phyloP scores from a whole-genome alignment of 2,113 vertebrate genomes.

The Heloderma charlesbogerti region DNA sequence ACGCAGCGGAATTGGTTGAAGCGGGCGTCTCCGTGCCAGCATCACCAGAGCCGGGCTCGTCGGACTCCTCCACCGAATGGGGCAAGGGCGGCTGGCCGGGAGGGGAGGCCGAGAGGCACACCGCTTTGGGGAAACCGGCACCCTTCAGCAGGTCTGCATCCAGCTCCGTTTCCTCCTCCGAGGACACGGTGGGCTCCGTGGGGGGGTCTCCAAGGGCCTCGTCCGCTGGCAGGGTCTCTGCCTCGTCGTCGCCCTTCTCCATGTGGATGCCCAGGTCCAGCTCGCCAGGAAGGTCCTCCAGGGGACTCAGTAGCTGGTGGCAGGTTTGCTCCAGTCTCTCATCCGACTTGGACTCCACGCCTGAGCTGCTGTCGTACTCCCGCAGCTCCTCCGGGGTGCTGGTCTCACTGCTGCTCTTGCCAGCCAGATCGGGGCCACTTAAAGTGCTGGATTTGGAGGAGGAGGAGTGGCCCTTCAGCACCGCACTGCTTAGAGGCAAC shows the following conservation, averaged over 20 bases:
- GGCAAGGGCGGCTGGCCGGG: constrained; percentile 15
- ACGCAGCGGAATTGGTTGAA: constrained; percentile 76
- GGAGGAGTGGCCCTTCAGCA: constrained; percentile 37
- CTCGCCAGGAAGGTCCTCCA: constrained; percentile 73
- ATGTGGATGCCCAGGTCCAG: constrained; percentile 85
- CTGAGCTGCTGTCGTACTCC: constrained; percentile 82
- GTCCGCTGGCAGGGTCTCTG: constrained; percentile 74
- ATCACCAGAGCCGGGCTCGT: constrained; percentile 47
- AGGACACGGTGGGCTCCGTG: constrained; percentile 71
- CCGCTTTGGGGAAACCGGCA: background rate
- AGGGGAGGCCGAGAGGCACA: constrained; percentile 5
- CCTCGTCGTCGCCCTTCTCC: constrained; percentile 78
- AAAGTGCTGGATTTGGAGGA: constrained; percentile 78
- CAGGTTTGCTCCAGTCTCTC: constrained; percentile 76
- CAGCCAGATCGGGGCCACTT: constrained; percentile 81
- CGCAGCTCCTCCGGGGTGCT: constrained; percentile 82
- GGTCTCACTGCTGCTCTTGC: constrained; percentile 83
- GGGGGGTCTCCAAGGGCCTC: constrained; percentile 71
- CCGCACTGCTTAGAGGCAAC: constrained; percentile 47
- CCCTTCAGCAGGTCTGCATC: constrained; percentile 78
- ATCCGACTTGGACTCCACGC: constrained; percentile 73
- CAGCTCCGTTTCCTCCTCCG: constrained; percentile 75
- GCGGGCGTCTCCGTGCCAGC: constrained; percentile 74
- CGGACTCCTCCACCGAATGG: constrained; percentile 34
- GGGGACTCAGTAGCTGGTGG: constrained; percentile 13